Evolutionary conservation across 2,888 invertebrate species (phyloP), one percentile per base, ranked within the genome.

Genomic region (Trypoxylon attenuatum): DNA sequence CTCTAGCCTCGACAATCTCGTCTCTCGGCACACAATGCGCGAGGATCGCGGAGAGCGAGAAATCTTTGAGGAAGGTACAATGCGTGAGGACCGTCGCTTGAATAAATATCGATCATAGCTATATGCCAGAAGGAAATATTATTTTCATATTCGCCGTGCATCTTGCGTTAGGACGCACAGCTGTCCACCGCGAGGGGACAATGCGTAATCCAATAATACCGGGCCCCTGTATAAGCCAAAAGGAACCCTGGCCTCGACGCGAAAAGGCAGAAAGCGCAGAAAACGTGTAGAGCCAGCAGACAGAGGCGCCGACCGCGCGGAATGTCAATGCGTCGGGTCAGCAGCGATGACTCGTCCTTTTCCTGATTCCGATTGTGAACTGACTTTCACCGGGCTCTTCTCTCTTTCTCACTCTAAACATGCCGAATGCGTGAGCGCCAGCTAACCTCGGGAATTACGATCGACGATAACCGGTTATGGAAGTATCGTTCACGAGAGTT

Each of bases 41-140:
- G n/a, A n/a, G 2, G 8, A 45, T 5, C 15, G 6, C 10, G 27
- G 27, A 39, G 39, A 39, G 39, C 6, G 29, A 8, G n/a, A n/a
- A n/a, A n/a, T n/a, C n/a, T n/a, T n/a, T n/a, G n/a, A n/a, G n/a
- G n/a, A n/a, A n/a, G n/a, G 33, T 10, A 69, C 58, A 69, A 63
- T 62, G 41, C 27, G 5, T 3, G 51, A 54, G 55, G 51, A 38
- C 58, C 76, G 80, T 78, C 82, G 80, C 82, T 84, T 81, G 85
- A 85, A 84, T 83, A 84, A 85, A 85, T 84, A 85, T 85, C 84
- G 83, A 84, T 85, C 84, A 85, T 84, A 81, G 73, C 74, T n/a
- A n/a, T 69, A 51, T 55, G 70, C 61, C 71, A 65, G 60, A 80
- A 73, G 80, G 78, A 84, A 85, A 84, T 85, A 85, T 85, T 84